phyloP scores from a whole-genome alignment of 1,140 invertebrate species.

The Drosophila nigromelanica region DNA sequence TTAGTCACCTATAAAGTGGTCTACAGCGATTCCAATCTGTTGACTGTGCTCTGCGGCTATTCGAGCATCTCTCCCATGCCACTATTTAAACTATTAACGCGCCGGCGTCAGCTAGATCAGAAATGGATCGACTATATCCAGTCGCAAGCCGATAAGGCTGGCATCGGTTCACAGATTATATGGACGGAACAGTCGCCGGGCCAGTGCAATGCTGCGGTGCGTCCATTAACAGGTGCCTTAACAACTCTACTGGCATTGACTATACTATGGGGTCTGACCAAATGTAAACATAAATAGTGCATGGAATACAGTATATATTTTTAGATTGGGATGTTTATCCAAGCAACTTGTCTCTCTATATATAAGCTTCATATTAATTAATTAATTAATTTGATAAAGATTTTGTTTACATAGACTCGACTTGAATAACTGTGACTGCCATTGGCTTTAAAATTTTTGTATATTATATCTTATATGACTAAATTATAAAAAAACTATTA shows the following conservation, averaged over 20 bases:
- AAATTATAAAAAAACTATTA: too few relatives aligned
- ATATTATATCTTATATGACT: too few relatives aligned
- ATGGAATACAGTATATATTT: too few relatives aligned
- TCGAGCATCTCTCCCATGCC: constrained; percentile 44
- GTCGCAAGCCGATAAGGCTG: neutral
- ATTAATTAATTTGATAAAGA: too few relatives aligned
- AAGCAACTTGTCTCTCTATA: too few relatives aligned
- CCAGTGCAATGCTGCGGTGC: constrained; percentile 47
- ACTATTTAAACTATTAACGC: constrained; percentile 51
- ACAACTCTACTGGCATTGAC: neutral
- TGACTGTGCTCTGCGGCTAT: constrained; percentile 51
- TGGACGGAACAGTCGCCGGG: constrained; percentile 55
- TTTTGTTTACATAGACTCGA: too few relatives aligned
- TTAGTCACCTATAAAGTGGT: constrained; percentile 54
- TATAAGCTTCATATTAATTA: too few relatives aligned
- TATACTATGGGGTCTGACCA: neutral
- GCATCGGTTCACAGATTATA: constrained; percentile 11
- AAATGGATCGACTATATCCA: neutral
- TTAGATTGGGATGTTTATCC: neutral
- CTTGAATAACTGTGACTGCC: too few relatives aligned
- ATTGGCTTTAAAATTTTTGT: too few relatives aligned
- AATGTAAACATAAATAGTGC: neutral
- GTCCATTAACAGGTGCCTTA: neutral
- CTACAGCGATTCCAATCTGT: neutral
- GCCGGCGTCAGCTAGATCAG: constrained; percentile 22